Evolutionary conservation across 2,113 vertebrate genomes (phyloP), one percentile per base, ranked within the genome.

Genomic region (Canis aureus): DNA sequence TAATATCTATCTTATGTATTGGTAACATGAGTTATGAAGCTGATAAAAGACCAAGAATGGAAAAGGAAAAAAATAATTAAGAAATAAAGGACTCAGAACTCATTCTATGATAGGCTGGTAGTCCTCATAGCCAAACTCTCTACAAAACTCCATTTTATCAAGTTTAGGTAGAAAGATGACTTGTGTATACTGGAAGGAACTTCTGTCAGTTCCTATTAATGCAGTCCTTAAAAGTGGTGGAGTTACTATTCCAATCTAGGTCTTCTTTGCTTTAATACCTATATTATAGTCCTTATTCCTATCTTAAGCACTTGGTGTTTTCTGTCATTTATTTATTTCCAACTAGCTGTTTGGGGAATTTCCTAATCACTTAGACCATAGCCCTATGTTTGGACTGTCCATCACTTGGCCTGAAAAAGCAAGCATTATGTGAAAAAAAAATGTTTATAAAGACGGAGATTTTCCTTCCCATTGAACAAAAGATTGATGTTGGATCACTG

Each of bases 351-450:
- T 80, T 60, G 7, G 35, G 2, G 16, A 57, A 38, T 89, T 67
- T 66, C 19, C 1, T 66, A 27, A 19, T 86, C 57, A 86, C 27
- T 10, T 35, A 80, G 43, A 8, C 23, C 29, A 74, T 22, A 66
- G n/a, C 7, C 20, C 20, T 96, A 73, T 32, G 8, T 90, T 89
- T 49, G 9, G 38, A 69, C 5, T 82, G 22, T 84, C 19, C 13
- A 91, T 69, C 92, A 94, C 71, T 94, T 96, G 49, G 6, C 32
- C 66, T 80, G 66, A 76, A 83, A 83, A 57, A 71, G 8, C 8
- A 91, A 23, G 11, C 43, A 51, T 38, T 84, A 22, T 49, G 15
- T 83, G 32, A 60, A 35, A 3, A 94, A 66, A 74, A 55, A 4
- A 60, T 73, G 17, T 43, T 88, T 7, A 20, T 43, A 25, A 91